Percentiles rank a stretch among this genome's conserved stretches.
Conservation (phyloP, 2,888 invertebrate genomes). For the Prenolepis imparis region DNA sequence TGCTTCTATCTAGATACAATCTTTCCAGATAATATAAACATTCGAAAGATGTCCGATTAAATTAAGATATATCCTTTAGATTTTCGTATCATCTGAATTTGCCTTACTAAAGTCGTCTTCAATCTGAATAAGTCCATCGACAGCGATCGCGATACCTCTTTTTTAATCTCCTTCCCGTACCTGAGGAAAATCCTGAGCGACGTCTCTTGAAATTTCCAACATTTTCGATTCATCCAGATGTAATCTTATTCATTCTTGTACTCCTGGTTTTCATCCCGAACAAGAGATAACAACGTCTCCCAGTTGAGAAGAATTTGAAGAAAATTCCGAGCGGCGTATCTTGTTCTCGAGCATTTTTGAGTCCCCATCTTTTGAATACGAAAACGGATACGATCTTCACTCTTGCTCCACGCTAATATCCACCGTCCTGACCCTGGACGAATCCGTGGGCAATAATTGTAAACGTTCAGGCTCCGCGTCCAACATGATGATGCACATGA, state of each 20-base stretch:
- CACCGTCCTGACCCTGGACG: constrained; percentile 88
- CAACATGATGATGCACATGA: constrained; percentile 97
- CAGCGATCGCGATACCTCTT: neutral
- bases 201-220: neutral
- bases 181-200: constrained; percentile 34
- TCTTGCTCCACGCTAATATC: constrained; percentile 88
- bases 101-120: constrained; percentile 14
- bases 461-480: constrained; percentile 90
- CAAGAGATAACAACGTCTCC: neutral
- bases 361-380: neutral
- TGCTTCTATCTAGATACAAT: neutral
- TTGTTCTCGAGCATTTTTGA: neutral
- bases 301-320: constrained; percentile 23
- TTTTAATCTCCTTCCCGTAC: constrained; percentile 6
- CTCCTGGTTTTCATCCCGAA: constrained; percentile 38
- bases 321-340: constrained; percentile 23
- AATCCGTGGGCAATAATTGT: constrained; percentile 88
- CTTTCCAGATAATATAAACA: constrained; percentile 24
- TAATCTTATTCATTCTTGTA: constrained; percentile 85
- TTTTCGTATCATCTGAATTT: neutral
- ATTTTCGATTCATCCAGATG: neutral
- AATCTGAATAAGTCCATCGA: neutral
- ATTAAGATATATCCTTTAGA: neutral
- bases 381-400: constrained; percentile 68
- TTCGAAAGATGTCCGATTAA: constrained; percentile 11